Conservation (phyloP, 2,113 vertebrate genomes). For the Colaptes auratus region DNA sequence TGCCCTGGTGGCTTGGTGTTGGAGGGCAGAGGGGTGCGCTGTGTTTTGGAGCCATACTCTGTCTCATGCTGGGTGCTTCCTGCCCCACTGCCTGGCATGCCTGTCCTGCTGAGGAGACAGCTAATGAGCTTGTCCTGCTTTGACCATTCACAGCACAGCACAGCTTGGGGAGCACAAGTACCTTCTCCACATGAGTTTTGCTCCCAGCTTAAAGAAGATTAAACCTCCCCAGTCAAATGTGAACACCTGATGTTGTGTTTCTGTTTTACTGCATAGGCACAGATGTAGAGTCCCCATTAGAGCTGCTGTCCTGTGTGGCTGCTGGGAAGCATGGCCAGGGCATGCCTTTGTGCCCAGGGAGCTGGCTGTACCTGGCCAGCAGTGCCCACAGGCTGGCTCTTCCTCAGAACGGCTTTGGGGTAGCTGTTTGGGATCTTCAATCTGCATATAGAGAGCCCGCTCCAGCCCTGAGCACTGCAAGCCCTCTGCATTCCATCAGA, state of each 20-base stretch:
- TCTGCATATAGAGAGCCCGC: background rate
- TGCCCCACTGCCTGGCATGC: rapidly evolving
- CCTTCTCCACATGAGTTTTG: background rate
- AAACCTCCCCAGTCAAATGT: background rate
- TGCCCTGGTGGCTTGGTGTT: rapidly evolving
- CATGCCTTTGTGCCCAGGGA: background rate
- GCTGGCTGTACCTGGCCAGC: background rate
- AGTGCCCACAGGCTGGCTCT: background rate
- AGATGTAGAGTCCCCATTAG: background rate
- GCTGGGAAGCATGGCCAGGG: background rate
- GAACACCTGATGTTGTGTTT: background rate
- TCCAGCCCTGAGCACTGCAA: rapidly evolving
- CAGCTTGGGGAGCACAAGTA: background rate
- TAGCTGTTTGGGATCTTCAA: background rate
- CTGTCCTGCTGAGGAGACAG: rapidly evolving
- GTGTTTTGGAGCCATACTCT: rapidly evolving
- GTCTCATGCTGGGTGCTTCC: rapidly evolving
- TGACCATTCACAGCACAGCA: rapidly evolving
- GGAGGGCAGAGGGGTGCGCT: rapidly evolving
- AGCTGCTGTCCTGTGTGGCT: background rate
- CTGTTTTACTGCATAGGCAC: background rate
- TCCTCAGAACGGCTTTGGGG: background rate
- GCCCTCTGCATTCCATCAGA: background rate
- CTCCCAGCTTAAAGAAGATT: background rate
- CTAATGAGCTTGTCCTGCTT: background rate